phyloP scores from a whole-genome alignment of 2,888 invertebrate species.

The Nemapogon koenigi region DNA sequence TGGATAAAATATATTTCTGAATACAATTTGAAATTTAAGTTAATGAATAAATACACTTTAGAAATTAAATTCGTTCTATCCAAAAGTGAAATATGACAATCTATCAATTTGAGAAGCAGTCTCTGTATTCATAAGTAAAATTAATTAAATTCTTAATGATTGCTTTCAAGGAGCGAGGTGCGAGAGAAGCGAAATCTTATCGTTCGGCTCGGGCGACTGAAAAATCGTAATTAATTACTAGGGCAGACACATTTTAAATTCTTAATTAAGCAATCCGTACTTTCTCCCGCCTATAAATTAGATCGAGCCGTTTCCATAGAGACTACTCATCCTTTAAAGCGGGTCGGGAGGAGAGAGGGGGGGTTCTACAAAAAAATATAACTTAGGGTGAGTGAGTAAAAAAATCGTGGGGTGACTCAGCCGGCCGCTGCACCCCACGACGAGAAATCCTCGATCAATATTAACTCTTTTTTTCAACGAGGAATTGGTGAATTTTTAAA shows the following conservation, averaged over 20 bases:
- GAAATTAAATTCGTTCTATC: no score
- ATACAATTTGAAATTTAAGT: no score
- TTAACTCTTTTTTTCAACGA: slow-evolving; percentile 60
- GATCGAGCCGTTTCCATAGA: slow-evolving; percentile 66
- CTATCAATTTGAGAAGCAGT: no score
- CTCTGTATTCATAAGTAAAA: no score
- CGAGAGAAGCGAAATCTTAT: slow-evolving; percentile 13
- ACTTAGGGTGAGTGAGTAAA: slow-evolving; percentile 61
- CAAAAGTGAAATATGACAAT: no score
- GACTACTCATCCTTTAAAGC: slow-evolving; percentile 67
- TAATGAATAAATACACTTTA: no score
- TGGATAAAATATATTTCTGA: no score
- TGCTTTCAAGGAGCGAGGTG: not conserved
- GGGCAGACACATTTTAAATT: slow-evolving; percentile 61
- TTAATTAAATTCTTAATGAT: slow-evolving; percentile 8
- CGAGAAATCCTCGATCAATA: slow-evolving; percentile 66
- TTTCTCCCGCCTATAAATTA: slow-evolving; percentile 64
- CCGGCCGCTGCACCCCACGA: slow-evolving; percentile 66
- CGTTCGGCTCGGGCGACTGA: slow-evolving; percentile 13
- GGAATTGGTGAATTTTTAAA: slow-evolving; percentile 11
- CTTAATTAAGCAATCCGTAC: slow-evolving; percentile 65
- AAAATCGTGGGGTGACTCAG: slow-evolving; percentile 67
- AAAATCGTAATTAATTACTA: slow-evolving; percentile 56
- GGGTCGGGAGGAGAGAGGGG: slow-evolving; percentile 45
- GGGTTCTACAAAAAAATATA: slow-evolving; percentile 63